Base-by-base conservation (phyloP, 2,888 invertebrate species). In the Sminthurinus aureus region DNA sequence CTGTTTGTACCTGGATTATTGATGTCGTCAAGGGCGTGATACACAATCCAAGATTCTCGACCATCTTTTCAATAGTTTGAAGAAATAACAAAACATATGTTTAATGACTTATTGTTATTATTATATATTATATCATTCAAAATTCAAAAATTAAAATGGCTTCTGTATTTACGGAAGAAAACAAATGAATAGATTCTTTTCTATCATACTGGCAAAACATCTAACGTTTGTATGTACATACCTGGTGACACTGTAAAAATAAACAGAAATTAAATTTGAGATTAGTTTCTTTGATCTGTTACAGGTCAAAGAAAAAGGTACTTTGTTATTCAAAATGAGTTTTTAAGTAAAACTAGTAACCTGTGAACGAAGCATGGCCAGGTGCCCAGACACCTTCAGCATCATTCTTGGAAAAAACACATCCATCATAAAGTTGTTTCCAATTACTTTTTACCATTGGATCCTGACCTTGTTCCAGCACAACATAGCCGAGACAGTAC, bases 401-500 rank as follows among this genome's bases (percentile, higher is more conserved):
- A 26, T 81, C 81, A 73, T 81, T 81, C 38, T 51, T 38, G 20
- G 22, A 71, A 51, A 81, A 81, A 20, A 81, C 58, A 24, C 81
- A 81, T 6, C 58, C 67, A 24, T 81, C 81, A 20, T 22, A 13
- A 22, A 71, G 50, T 24, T 71, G 67, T 50, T 51, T 38, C 81
- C 81, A 81, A 50, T 81, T 81, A 11, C 18, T 18, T 52, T 22
- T 74, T 11, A 81, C 81, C 74, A 81, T 24, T 15, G 81, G 81
- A 75, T 81, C 81, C 18, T 74, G 74, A 11, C 24, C 15, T 18
- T 22, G 24, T 9, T 81, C 81, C 24, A 81, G 38, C 8, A 86
- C 87, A 84, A 88, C 85, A n/a, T 87, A 83, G 15, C 88, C 88
- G 6, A 88, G n/a, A 58, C 84, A 83, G 69, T 88, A 88, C 24